phyloP scores from a whole-genome alignment of 2,888 invertebrate species.

The Caenorhabditis angaria region DNA sequence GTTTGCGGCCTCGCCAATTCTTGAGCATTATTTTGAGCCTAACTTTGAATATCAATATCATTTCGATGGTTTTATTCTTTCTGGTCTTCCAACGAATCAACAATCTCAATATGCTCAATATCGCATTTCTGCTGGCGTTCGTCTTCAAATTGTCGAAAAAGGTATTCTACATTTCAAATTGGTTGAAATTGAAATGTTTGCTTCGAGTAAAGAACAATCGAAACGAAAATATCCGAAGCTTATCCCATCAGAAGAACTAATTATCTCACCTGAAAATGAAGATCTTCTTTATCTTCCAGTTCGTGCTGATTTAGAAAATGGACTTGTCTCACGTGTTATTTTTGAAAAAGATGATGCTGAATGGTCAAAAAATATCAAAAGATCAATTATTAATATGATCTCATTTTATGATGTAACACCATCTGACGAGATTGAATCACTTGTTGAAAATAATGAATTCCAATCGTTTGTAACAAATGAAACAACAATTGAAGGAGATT shows the following conservation, averaged over 20 bases:
- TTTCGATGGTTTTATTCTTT: slow-evolving; percentile 41
- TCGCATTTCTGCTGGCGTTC: slow-evolving; percentile 41
- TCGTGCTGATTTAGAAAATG: slow-evolving; percentile 59
- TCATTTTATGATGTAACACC: slow-evolving; percentile 33
- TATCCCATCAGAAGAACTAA: slow-evolving; percentile 53
- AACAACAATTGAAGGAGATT: slow-evolving; percentile 64
- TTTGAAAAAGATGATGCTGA: slow-evolving; percentile 49
- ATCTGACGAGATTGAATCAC: slow-evolving; percentile 32
- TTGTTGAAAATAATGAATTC: slow-evolving; percentile 28
- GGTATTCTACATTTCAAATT: slow-evolving; percentile 37
- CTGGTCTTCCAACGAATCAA: slow-evolving; percentile 43
- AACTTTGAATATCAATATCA: slow-evolving; percentile 44
- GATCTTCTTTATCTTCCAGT: slow-evolving; percentile 55
- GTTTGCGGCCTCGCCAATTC: slow-evolving; percentile 41
- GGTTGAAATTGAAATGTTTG: slow-evolving; percentile 36
- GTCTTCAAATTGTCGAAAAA: slow-evolving; percentile 40
- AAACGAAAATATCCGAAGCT: slow-evolving; percentile 27
- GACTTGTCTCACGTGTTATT: slow-evolving; percentile 58
- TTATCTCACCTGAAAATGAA: slow-evolving; percentile 47
- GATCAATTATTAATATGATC: slow-evolving; percentile 65
- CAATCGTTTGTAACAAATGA: slow-evolving; percentile 39
- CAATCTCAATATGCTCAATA: slow-evolving; percentile 38
- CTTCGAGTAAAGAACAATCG: slow-evolving; percentile 29
- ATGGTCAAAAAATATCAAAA: slow-evolving; percentile 69
- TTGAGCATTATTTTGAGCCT: slow-evolving; percentile 32